These are phyloP conservation scores for Penaeus monodon DNA, from an alignment of 2,888 invertebrate genomes.

Conservation along the genomic window DNA sequence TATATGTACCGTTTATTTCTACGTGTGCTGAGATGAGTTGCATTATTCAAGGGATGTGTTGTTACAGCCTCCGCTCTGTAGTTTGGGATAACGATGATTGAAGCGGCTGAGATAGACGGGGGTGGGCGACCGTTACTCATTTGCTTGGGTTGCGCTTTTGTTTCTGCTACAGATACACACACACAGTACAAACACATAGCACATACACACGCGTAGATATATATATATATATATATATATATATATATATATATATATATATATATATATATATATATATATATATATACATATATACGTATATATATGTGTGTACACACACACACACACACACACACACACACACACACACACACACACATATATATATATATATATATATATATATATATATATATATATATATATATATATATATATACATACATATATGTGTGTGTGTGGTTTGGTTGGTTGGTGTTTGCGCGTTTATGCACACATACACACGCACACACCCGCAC, in stretches of 20 bases:
- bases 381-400: constrained; percentile 24
- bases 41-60: no score
- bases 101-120: no score
- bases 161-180: neutral
- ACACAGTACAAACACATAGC: neutral
- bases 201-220: neutral
- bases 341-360: neutral
- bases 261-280: neutral
- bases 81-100: no score
- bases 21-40: no score
- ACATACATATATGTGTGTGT: neutral
- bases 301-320: neutral
- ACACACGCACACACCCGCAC: neutral
- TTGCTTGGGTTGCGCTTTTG: neutral
- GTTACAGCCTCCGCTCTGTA: no score
- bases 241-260: neutral
- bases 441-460: neutral
- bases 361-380: neutral
- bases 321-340: neutral
- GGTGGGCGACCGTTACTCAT: neutral
- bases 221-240: neutral
- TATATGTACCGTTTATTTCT: no score
- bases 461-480: neutral
- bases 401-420: constrained; percentile 1
- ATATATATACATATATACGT: neutral